Evolutionary conservation across 2,888 invertebrate species (phyloP).

Genomic region (Pharmacophagus antenor): DNA sequence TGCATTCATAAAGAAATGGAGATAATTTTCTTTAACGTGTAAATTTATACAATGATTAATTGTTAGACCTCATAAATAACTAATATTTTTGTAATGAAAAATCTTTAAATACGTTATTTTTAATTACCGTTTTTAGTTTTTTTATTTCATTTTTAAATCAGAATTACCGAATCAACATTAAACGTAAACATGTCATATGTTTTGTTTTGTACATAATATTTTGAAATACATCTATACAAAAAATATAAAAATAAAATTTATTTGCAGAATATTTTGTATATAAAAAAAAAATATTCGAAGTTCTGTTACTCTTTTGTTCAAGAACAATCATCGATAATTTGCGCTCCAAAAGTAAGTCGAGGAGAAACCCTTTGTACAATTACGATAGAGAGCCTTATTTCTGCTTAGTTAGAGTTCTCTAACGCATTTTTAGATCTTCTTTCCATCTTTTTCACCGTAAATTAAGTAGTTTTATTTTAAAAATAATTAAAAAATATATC

Average conservation of each 20-base stretch:
- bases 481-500: background rate
- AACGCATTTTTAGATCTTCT: conserved; percentile 16
- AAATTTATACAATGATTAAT: no score
- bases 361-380: conserved; percentile 30
- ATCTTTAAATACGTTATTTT: no score
- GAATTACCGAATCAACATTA: no score
- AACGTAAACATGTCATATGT: no score
- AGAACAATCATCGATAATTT: conserved; percentile 30
- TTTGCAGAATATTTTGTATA: background rate
- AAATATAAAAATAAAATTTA: background rate
- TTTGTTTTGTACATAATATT: no score
- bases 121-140: no score
- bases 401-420: conserved; percentile 26
- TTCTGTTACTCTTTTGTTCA: conserved; percentile 23
- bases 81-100: no score
- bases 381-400: conserved; percentile 28
- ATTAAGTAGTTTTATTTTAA: background rate
- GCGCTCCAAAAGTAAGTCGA: conserved; percentile 28
- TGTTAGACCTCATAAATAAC: no score
- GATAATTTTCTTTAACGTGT: no score
- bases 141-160: no score
- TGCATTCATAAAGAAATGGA: no score
- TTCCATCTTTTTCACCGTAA: background rate
- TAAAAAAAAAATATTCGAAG: conserved; percentile 6
- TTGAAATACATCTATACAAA: no score